These are phyloP conservation scores for Drosophila tristis DNA, from an alignment of 1,140 invertebrate genomes.

Conservation along the genomic window DNA sequence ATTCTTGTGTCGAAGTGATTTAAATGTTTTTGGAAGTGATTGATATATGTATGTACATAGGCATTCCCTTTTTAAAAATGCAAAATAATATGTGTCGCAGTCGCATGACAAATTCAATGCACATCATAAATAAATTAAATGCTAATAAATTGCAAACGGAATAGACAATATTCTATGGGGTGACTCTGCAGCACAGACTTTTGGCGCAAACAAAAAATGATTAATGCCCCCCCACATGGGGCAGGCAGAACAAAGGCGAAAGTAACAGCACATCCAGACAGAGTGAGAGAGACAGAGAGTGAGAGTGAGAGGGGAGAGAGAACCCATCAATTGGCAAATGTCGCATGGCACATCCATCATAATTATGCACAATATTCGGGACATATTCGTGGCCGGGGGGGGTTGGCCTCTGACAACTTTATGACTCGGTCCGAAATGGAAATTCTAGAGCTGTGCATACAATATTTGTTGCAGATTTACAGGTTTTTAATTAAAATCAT, in stretches of 20 bases:
- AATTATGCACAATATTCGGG: slow-evolving; percentile 56
- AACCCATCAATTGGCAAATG: slow-evolving; percentile 69
- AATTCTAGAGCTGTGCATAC: slow-evolving; percentile 21
- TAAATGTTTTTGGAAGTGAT: background rate
- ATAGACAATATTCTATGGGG: slow-evolving; percentile 26
- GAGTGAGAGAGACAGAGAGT: background rate
- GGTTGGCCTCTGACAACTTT: slow-evolving; percentile 60
- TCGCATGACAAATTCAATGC: background rate
- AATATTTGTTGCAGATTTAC: slow-evolving; percentile 60
- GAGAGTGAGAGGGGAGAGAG: background rate
- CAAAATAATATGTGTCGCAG: slow-evolving; percentile 34
- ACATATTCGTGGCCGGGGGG: slow-evolving; percentile 1
- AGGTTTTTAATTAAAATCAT: slow-evolving; percentile 82
- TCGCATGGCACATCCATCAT: slow-evolving; percentile 71
- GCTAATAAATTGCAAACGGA: slow-evolving; percentile 66
- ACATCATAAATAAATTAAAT: slow-evolving; percentile 68
- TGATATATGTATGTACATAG: too few relatives aligned
- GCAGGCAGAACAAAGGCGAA: slow-evolving; percentile 42
- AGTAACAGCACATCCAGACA: slow-evolving; percentile 28
- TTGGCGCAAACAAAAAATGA: slow-evolving; percentile 63
- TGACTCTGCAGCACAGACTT: background rate
- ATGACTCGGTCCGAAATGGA: slow-evolving; percentile 49
- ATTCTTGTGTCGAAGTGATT: background rate
- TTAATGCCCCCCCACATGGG: slow-evolving; percentile 59
- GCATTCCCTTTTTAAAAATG: slow-evolving; percentile 7